Percentiles rank a stretch among this genome's conserved stretches.
phyloP scores from a whole-genome alignment of 37 sponge, comb jelly and placozoan species.

The Lycopodina hypogea region DNA sequence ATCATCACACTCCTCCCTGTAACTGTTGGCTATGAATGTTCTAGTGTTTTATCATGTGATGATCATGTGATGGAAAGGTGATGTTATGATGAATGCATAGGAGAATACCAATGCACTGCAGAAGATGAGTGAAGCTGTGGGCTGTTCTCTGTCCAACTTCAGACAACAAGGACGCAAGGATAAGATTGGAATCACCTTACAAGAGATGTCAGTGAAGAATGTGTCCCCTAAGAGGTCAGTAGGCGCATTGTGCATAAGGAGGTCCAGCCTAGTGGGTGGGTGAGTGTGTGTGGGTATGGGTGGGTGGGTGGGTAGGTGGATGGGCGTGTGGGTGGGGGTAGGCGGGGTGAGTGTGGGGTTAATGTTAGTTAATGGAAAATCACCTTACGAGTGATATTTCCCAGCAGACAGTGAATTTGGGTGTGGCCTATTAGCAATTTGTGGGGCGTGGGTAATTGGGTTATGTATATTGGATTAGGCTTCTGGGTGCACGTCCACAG shows the following conservation, averaged over 20 bases:
- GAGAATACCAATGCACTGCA: slow-evolving; percentile 40
- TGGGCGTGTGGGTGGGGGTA: no score
- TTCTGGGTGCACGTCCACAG: neutral
- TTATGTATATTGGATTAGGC: neutral
- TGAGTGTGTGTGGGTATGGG: no score
- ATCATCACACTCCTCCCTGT: neutral
- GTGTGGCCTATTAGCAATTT: no score
- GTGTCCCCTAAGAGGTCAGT: slow-evolving; percentile 30
- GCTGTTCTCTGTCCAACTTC: slow-evolving; percentile 27
- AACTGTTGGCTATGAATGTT: neutral
- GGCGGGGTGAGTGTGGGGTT: no score
- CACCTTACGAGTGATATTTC: no score
- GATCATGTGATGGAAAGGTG: neutral
- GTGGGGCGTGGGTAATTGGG: no score
- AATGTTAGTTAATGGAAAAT: no score
- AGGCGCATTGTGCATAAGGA: neutral
- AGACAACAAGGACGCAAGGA: slow-evolving; percentile 56
- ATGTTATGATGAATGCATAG: slow-evolving; percentile 6
- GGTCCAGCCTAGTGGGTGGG: no score
- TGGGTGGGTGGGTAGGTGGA: no score
- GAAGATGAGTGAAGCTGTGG: slow-evolving; percentile 16
- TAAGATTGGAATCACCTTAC: slow-evolving; percentile 46
- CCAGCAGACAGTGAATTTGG: no score
- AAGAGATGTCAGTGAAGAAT: slow-evolving; percentile 31
- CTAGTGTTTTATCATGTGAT: neutral